Percentiles rank a stretch among this genome's conserved stretches.
Evolutionary conservation across 2,888 invertebrate genomes (phyloP).

Genomic region (Taphrorychus bicolor): DNA sequence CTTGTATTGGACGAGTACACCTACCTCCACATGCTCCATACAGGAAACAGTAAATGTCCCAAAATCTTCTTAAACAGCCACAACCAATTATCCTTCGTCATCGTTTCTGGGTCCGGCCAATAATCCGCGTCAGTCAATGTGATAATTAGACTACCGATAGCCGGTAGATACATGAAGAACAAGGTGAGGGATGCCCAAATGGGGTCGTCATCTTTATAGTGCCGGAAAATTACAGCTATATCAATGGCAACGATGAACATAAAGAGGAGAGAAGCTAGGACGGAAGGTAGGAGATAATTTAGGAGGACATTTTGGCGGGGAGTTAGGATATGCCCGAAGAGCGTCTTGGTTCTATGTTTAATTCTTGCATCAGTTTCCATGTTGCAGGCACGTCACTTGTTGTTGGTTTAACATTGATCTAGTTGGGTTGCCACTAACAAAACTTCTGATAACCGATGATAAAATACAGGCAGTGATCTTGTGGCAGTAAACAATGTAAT

Average conservation of each 20-base stretch:
- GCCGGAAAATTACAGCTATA: slow-evolving; percentile 60
- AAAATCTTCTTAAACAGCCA: slow-evolving; percentile 61
- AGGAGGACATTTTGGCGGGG: slow-evolving; percentile 61
- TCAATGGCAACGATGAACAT: slow-evolving; percentile 73
- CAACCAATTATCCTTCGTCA: slow-evolving; percentile 60
- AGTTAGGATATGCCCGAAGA: slow-evolving; percentile 56
- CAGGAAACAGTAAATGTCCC: slow-evolving; percentile 65
- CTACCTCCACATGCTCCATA: slow-evolving; percentile 72
- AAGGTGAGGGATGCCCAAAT: slow-evolving; percentile 62
- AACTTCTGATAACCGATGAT: too few species aligned
- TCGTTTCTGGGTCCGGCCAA: slow-evolving; percentile 62
- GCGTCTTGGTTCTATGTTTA: slow-evolving; percentile 40
- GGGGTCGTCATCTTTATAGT: slow-evolving; percentile 67
- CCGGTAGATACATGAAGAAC: slow-evolving; percentile 63
- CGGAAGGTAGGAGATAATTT: slow-evolving; percentile 65
- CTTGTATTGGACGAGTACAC: too few species aligned
- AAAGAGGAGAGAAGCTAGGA: slow-evolving; percentile 69
- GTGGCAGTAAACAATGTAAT: neutral
- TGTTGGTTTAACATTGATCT: neutral
- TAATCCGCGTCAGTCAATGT: slow-evolving; percentile 67
- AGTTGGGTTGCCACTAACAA: neutral
- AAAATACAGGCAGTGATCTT: too few species aligned
- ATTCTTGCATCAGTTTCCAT: neutral
- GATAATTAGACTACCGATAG: slow-evolving; percentile 65
- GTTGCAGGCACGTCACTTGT: neutral